Percentiles rank a stretch among this genome's conserved stretches.
phyloP scores from a whole-genome alignment of 2,113 vertebrate species.

The Nanorana parkeri region DNA sequence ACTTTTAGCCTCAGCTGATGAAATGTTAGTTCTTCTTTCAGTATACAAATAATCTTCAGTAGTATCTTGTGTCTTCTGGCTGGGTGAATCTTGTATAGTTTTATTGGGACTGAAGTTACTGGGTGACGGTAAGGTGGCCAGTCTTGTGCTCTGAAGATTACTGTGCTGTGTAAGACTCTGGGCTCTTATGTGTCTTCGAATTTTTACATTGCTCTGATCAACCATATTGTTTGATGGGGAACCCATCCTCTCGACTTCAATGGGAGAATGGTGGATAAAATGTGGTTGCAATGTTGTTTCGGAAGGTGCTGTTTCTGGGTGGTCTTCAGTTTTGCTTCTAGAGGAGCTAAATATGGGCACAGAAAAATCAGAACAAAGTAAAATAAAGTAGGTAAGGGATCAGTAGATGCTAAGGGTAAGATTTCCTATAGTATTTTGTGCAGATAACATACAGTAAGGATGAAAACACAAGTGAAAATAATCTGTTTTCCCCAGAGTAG shows the following conservation, averaged over 20 bases:
- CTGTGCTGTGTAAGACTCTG: conserved; percentile 59
- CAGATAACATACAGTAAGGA: too few relatives aligned
- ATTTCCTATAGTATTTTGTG: too few relatives aligned
- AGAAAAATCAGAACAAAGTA: too few relatives aligned
- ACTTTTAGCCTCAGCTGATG: rapidly evolving
- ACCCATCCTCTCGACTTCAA: background rate
- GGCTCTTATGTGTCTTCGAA: conserved; percentile 60
- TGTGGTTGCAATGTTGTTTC: conserved; percentile 57
- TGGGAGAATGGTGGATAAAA: conserved; percentile 42
- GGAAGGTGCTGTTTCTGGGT: conserved; percentile 55
- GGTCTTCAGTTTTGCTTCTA: conserved; percentile 63
- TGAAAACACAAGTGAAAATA: too few relatives aligned
- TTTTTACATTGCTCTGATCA: conserved; percentile 47
- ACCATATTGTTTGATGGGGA: background rate
- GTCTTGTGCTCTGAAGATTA: conserved; percentile 59
- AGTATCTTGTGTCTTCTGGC: conserved; percentile 43
- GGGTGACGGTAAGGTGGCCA: conserved; percentile 59
- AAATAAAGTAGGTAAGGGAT: too few relatives aligned
- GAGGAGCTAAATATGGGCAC: conserved; percentile 61
- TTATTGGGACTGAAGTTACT: conserved; percentile 51
- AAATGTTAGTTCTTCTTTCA: conserved; percentile 51
- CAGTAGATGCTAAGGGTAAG: too few relatives aligned
- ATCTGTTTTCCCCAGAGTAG: too few relatives aligned
- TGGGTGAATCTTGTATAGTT: background rate
- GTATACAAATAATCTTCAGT: conserved; percentile 37